Conservation (phyloP, 2,797 vertebrate species). For the Acrocephalus scirpaceus region DNA sequence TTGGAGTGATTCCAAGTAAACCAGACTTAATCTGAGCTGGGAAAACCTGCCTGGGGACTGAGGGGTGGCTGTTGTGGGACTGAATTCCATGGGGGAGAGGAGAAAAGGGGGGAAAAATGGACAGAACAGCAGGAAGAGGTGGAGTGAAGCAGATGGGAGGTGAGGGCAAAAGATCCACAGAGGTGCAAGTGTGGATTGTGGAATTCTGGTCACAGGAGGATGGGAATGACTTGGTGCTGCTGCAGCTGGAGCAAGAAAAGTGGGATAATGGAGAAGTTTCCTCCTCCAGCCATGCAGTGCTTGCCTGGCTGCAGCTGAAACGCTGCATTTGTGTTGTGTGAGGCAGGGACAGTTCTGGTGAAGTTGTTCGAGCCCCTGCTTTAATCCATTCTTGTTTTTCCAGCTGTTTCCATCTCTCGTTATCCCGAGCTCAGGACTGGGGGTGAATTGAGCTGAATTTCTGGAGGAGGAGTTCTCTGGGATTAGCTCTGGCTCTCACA, state of each 20-base stretch:
- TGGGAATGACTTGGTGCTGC: neutral
- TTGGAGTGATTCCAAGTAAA: neutral
- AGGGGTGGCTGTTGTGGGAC: neutral
- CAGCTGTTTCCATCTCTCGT: neutral
- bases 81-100: neutral
- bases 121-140: neutral
- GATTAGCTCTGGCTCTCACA: neutral
- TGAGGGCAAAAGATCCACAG: neutral
- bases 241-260: neutral
- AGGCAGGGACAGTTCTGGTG: neutral
- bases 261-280: neutral
- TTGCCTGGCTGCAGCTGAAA: neutral
- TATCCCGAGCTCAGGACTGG: neutral
- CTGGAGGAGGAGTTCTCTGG: neutral
- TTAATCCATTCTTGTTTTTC: neutral
- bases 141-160: neutral
- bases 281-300: neutral
- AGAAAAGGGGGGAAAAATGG: fast-evolving
- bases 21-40: neutral
- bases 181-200: neutral
- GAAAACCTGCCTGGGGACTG: neutral
- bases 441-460: neutral
- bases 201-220: neutral
- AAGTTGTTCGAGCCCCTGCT: neutral
- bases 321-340: neutral